Evolutionary conservation across 2,797 vertebrate species (phyloP).

Genomic region (Margarornis squamiger): DNA sequence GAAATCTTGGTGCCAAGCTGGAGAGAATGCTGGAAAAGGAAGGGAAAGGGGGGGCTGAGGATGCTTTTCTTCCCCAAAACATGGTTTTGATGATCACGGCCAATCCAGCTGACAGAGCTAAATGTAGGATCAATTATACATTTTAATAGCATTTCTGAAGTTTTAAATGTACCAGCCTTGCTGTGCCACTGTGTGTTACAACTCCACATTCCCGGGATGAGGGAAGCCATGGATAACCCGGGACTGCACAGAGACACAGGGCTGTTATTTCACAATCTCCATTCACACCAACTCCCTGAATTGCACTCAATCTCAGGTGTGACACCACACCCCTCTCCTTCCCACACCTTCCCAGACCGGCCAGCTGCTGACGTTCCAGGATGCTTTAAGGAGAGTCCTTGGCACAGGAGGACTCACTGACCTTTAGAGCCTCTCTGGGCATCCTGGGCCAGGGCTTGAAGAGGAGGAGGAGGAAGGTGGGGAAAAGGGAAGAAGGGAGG

Average conservation of each 20-base stretch:
- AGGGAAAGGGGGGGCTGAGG: not conserved
- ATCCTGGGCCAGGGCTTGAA: not conserved
- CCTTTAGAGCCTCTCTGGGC: not conserved
- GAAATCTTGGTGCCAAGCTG: not conserved
- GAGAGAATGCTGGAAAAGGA: not conserved
- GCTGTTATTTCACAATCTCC: not conserved
- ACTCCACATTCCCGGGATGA: not conserved
- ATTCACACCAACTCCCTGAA: not conserved
- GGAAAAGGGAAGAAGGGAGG: not conserved
- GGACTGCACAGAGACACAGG: not conserved
- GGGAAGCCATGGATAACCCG: not conserved
- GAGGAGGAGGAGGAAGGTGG: not conserved
- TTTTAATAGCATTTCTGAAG: not conserved
- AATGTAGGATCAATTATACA: no score
- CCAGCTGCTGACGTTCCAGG: not conserved
- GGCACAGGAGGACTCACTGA: not conserved
- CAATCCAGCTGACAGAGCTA: not conserved
- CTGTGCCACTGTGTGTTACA: not conserved
- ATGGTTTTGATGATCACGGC: not conserved
- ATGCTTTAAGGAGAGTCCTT: not conserved
- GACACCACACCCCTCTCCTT: not conserved
- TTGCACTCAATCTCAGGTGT: not conserved
- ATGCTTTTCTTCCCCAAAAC: fast-evolving
- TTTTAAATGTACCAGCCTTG: not conserved
- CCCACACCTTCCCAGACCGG: not conserved